A percentile compares a stretch with the other conserved stretches of the same genome.
Conservation (phyloP, 2,888 invertebrate genomes). For the Eilema sororculum region DNA sequence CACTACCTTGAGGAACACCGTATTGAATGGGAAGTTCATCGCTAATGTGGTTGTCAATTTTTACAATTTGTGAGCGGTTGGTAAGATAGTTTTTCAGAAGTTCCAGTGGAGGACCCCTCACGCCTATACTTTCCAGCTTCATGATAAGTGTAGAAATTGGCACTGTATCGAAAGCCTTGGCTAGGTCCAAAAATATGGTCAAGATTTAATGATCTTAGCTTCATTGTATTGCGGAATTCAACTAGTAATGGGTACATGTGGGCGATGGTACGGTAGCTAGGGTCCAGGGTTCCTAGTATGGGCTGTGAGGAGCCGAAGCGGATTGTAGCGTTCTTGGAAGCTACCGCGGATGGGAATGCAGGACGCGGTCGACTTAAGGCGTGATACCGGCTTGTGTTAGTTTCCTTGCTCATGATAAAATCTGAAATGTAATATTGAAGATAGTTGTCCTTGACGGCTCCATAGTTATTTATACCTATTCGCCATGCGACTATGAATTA, state of each 20-base stretch:
- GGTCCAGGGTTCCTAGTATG: slow-evolving; percentile 59
- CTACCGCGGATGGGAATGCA: slow-evolving; percentile 75
- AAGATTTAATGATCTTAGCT: slow-evolving; percentile 77
- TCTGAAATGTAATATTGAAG: slow-evolving; percentile 36
- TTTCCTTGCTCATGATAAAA: slow-evolving; percentile 55
- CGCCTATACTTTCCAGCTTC: too few species aligned
- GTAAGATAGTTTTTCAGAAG: too few species aligned
- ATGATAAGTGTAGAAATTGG: too few species aligned
- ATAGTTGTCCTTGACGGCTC: slow-evolving; percentile 24
- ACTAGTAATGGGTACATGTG: slow-evolving; percentile 75
- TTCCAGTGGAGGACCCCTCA: too few species aligned
- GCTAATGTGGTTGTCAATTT: too few species aligned
- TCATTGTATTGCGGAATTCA: slow-evolving; percentile 77
- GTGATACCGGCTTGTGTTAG: slow-evolving; percentile 58
- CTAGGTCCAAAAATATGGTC: too few species aligned
- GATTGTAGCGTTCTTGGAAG: slow-evolving; percentile 76
- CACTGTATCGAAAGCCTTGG: too few species aligned
- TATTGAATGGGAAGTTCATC: too few species aligned
- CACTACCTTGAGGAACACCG: too few species aligned
- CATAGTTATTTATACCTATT: slow-evolving; percentile 17
- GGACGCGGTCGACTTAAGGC: slow-evolving; percentile 69
- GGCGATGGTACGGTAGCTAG: slow-evolving; percentile 67
- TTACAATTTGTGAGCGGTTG: too few species aligned
- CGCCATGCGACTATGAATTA: background rate
- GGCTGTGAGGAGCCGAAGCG: slow-evolving; percentile 59